phyloP scores from a whole-genome alignment of 2,113 vertebrate genomes.

The Bubo blakistoni region DNA sequence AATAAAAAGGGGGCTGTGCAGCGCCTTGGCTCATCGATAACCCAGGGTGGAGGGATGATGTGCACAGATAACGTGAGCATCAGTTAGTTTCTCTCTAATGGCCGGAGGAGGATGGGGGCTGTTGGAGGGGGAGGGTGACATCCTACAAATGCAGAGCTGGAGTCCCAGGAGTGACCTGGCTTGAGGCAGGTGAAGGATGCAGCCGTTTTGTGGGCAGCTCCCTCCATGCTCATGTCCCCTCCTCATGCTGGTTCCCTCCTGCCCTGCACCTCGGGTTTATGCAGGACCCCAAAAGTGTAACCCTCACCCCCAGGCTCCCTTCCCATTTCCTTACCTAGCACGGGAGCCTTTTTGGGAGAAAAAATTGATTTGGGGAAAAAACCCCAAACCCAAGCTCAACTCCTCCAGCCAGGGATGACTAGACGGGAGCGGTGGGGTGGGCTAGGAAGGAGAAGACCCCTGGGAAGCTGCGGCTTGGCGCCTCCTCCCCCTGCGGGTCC shows the following conservation, averaged over 20 bases:
- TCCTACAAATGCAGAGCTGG: not conserved
- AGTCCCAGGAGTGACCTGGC: not conserved
- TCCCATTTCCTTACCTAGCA: not conserved
- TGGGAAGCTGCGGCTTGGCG: not conserved
- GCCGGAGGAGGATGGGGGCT: not conserved
- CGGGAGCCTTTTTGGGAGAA: not conserved
- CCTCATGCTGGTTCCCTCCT: not conserved
- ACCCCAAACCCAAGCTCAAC: not conserved
- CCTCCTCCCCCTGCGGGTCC: constrained; percentile 67
- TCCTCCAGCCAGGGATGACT: not conserved
- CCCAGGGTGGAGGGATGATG: not conserved
- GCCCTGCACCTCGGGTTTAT: rapidly evolving
- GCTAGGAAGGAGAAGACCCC: not conserved
- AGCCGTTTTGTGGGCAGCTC: rapidly evolving
- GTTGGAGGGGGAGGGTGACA: no score
- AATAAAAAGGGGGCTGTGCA: not conserved
- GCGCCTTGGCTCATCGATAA: not conserved
- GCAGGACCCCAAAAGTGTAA: not conserved
- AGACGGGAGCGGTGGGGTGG: not conserved
- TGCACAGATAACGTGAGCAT: rapidly evolving
- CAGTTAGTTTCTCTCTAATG: not conserved
- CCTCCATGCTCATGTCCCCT: not conserved
- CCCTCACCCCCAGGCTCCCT: rapidly evolving
- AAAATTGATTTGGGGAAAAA: no score
- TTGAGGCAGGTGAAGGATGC: not conserved